These are phyloP conservation scores for Zootermopsis nevadensis DNA, from an alignment of 2,888 invertebrate species.

Conservation along the genomic window DNA sequence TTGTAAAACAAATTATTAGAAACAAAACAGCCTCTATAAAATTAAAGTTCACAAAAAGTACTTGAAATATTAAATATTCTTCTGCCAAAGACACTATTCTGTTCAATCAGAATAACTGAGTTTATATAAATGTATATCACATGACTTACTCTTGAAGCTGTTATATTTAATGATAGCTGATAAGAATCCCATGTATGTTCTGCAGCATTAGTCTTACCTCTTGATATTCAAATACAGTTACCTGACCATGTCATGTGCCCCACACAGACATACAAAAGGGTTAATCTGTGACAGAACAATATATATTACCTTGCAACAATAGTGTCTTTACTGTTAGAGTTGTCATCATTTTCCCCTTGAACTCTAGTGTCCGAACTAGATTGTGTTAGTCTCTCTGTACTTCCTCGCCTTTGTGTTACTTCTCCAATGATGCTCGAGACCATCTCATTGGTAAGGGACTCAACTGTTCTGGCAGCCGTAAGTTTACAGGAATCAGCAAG, in stretches of 20 bases:
- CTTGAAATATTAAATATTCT: background rate
- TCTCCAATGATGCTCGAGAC: slow-evolving; percentile 67
- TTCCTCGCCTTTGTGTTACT: slow-evolving; percentile 62
- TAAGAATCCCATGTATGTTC: no score
- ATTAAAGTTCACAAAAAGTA: background rate
- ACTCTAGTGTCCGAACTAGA: slow-evolving; percentile 14
- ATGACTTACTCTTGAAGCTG: no score
- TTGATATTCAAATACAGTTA: no score
- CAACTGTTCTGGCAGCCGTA: slow-evolving; percentile 60
- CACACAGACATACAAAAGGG: no score
- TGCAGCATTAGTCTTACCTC: no score
- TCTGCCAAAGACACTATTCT: no score
- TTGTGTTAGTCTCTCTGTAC: slow-evolving; percentile 48
- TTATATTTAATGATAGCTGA: no score
- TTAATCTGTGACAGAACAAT: background rate
- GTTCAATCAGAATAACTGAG: no score
- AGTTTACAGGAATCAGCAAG: slow-evolving; percentile 4
- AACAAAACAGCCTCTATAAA: background rate
- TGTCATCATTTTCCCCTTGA: slow-evolving; percentile 14
- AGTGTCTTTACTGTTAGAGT: slow-evolving; percentile 39
- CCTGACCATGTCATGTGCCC: no score
- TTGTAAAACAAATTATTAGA: background rate
- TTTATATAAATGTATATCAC: no score
- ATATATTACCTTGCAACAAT: slow-evolving; percentile 44
- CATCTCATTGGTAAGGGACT: slow-evolving; percentile 65